These are phyloP conservation scores for Eupeodes corollae DNA, from an alignment of 1,140 invertebrate genomes.

Conservation along the genomic window DNA sequence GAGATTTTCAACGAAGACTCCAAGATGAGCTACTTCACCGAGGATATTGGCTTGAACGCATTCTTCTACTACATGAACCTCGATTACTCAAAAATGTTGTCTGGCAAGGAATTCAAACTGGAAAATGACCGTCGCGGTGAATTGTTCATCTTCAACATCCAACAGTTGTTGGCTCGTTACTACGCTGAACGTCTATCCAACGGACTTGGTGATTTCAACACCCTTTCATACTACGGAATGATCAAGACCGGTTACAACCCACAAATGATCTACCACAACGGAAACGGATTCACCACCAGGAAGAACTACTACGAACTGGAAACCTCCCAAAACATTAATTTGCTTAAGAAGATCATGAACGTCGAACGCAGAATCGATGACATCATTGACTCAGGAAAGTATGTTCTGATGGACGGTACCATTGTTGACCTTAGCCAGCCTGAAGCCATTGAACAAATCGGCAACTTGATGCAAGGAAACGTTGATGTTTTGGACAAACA, in stretches of 20 bases:
- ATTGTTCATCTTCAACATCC: slow-evolving; percentile 43
- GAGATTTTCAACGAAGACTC: slow-evolving; percentile 46
- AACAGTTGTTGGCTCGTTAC: slow-evolving; percentile 49
- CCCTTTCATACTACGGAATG: slow-evolving; percentile 39
- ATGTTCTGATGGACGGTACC: slow-evolving; percentile 39
- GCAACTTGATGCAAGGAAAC: slow-evolving; percentile 44
- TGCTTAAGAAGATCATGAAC: slow-evolving; percentile 37
- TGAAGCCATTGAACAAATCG: slow-evolving; percentile 40
- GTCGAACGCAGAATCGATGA: slow-evolving; percentile 46
- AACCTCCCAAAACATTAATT: slow-evolving; percentile 10
- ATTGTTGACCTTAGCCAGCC: slow-evolving; percentile 24
- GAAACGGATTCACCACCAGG: slow-evolving; percentile 46
- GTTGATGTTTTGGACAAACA: slow-evolving; percentile 33
- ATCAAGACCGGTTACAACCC: slow-evolving; percentile 45
- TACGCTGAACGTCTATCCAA: slow-evolving; percentile 49
- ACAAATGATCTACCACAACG: slow-evolving; percentile 45
- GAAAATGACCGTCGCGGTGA: slow-evolving; percentile 43
- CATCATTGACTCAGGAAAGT: slow-evolving; percentile 47
- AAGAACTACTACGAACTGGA: slow-evolving; percentile 38
- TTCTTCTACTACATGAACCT: slow-evolving; percentile 54
- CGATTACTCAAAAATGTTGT: slow-evolving; percentile 49
- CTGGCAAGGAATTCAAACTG: slow-evolving; percentile 38
- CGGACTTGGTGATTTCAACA: slow-evolving; percentile 43
- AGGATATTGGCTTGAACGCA: slow-evolving; percentile 52
- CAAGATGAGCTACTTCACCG: slow-evolving; percentile 52